A percentile compares a stretch with the other conserved stretches of the same genome.
Conservation (phyloP, 2,113 vertebrate species). For the Chlamydotis undulata region DNA sequence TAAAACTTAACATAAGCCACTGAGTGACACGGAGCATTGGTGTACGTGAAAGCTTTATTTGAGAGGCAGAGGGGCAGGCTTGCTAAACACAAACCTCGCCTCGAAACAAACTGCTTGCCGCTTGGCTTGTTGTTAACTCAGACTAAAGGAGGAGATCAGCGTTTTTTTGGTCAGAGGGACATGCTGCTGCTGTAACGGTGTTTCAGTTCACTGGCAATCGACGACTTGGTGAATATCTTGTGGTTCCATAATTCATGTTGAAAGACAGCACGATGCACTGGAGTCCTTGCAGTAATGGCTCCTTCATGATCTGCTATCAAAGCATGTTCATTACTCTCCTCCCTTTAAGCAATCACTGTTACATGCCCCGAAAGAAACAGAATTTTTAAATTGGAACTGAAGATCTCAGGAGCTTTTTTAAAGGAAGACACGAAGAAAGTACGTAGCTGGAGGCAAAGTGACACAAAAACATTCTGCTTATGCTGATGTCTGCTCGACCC, state of each 20-base stretch:
- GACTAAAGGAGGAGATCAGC: background rate
- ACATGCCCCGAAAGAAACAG: background rate
- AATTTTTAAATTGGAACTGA: background rate
- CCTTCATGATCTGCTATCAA: background rate
- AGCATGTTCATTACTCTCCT: background rate
- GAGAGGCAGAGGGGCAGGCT: rapidly evolving
- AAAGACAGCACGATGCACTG: background rate
- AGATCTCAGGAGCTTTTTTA: background rate
- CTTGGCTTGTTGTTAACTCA: background rate
- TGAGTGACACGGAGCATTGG: background rate
- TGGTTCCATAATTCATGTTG: background rate
- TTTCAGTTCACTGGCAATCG: background rate
- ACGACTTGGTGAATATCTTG: background rate
- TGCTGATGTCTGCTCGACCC: background rate
- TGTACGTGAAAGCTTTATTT: background rate
- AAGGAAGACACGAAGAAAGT: background rate
- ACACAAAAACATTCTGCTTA: rapidly evolving
- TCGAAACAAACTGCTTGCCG: rapidly evolving
- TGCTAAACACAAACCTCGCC: background rate
- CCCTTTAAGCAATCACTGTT: background rate
- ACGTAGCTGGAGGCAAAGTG: background rate
- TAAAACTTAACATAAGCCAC: background rate
- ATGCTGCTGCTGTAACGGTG: background rate
- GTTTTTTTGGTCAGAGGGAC: background rate
- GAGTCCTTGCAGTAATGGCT: background rate